Conservation (phyloP, 2,797 vertebrate species). For the Peromyscus aztecus region DNA sequence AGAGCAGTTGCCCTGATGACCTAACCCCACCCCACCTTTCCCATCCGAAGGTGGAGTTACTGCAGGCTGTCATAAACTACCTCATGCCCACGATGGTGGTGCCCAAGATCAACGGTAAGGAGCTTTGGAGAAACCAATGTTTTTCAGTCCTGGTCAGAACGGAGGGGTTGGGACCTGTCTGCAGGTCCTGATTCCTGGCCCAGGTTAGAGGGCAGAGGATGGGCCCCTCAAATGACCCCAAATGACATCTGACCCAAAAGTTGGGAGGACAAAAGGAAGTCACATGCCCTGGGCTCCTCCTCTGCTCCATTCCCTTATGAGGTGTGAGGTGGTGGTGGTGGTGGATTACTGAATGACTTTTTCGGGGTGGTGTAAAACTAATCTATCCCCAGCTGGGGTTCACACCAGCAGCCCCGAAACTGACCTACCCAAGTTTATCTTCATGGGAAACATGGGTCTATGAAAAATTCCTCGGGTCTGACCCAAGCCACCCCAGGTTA, state of each 20-base stretch:
- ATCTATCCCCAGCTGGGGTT: not conserved
- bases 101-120: conserved; percentile 83
- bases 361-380: not conserved
- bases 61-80: conserved; percentile 76
- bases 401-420: not conserved
- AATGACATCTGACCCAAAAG: not conserved
- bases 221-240: not conserved
- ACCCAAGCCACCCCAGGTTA: not conserved
- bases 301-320: no score
- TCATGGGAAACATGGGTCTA: not conserved
- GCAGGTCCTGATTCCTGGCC: not conserved
- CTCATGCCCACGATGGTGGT: conserved; percentile 58
- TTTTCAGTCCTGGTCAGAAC: not conserved
- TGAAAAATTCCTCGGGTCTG: not conserved
- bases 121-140: not conserved
- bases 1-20: not conserved
- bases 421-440: not conserved
- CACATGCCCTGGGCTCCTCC: not conserved
- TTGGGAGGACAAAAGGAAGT: not conserved
- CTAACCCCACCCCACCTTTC: fast-evolving
- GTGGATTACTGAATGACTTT: not conserved
- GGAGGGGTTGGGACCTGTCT: not conserved
- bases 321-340: no score
- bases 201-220: no score
- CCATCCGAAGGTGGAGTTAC: conserved; percentile 69